A percentile compares a stretch with the other conserved stretches of the same genome.
Evolutionary conservation across 2,113 vertebrate genomes (phyloP).

Genomic region (Bostrychus sinensis): DNA sequence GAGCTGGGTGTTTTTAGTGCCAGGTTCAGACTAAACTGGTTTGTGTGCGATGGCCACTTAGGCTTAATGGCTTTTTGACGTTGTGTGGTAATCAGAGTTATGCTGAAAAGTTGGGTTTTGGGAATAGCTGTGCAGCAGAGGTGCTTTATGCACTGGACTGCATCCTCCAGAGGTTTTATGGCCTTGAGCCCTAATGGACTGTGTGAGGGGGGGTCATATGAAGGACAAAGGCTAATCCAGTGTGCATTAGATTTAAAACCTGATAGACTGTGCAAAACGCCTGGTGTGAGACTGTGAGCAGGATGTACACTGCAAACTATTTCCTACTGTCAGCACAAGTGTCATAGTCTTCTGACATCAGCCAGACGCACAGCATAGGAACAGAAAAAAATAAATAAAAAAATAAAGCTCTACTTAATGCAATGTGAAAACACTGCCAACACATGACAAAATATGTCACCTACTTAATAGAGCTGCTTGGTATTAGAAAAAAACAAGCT

Average conservation of each 20-base stretch:
- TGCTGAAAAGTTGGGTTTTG: conserved; percentile 47
- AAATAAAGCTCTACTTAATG: conserved; percentile 32
- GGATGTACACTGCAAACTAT: conserved; percentile 34
- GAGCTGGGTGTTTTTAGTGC: neutral
- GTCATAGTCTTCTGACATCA: conserved; percentile 35
- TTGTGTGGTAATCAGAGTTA: conserved; percentile 48
- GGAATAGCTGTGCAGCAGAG: conserved; percentile 51
- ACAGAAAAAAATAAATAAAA: no score
- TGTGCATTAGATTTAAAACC: conserved; percentile 48
- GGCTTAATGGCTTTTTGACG: conserved; percentile 50
- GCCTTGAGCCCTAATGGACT: conserved; percentile 54
- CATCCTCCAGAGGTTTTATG: conserved; percentile 46
- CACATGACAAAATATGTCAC: conserved; percentile 13
- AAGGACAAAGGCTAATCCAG: conserved; percentile 66
- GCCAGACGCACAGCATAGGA: conserved; percentile 13
- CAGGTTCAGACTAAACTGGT: neutral
- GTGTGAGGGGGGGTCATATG: conserved; percentile 54
- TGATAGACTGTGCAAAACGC: conserved; percentile 37
- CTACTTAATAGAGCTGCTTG: neutral
- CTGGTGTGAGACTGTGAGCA: conserved; percentile 35
- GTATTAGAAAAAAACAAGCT: no score
- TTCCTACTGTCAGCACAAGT: conserved; percentile 19
- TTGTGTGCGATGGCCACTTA: conserved; percentile 23
- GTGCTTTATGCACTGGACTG: conserved; percentile 52
- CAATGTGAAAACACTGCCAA: conserved; percentile 28